Evolutionary conservation across 2,797 vertebrate genomes (phyloP), one percentile per base, ranked within the genome.

Genomic region (Amniataba percoides): DNA sequence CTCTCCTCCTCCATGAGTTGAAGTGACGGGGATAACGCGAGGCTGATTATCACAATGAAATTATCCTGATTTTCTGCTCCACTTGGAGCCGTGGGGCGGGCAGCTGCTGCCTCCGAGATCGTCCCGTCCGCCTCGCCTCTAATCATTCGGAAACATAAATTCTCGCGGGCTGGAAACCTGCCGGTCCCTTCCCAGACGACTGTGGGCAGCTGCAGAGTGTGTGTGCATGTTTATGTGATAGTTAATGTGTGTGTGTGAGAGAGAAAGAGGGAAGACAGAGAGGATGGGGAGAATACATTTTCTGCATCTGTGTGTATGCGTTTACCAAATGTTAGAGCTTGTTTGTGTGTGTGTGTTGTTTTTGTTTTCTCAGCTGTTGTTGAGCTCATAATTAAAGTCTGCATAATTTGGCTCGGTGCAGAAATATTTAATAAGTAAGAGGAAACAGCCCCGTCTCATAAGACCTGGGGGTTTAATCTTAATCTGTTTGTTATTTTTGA

Each of bases 1-100:
- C 48, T 83, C 66, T 81, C 61, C 74, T 80, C 78, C 74, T 83
- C 70, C 60, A 58, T 66, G 80, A 77, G 75, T 76, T 78, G 80
- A 89, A 89, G 88, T 86, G 82, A 89, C 48, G 43, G 80, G 85
- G 87, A 87, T 90, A 89, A 92, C 71, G 25, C 82, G 82, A 89
- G 87, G 86, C 87, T 93, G 93, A 93, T 94, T 93, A 93, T 93
- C 90, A 90, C 93, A 91, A 93, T 85, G 81, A 92, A 91, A 93
- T 94, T 88, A 94, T 94, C 83, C 90, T 80, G 88, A 94, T 94
- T 94, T 94, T 94, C 93, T 92, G 92, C 93, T 93, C 93, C 90
- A 94, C 92, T 93, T 94, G 92, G 90, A 90, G 85, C 87, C 43
- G 14, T 78, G 79, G 88, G 84, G 84, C 48, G 27, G 84, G 88